phyloP scores from a whole-genome alignment of 2,888 invertebrate genomes.

The Rapana venosa region DNA sequence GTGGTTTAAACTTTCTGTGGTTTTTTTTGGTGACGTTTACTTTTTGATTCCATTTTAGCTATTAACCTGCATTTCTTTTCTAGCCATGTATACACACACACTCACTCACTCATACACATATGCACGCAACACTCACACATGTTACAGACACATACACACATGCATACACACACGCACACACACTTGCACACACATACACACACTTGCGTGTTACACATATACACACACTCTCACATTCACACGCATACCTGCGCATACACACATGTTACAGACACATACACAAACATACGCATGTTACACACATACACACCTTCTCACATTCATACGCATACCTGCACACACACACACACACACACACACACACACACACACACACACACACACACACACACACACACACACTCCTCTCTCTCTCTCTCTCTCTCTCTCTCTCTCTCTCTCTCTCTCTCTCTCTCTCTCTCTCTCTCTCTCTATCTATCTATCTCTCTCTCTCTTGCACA shows the following conservation, averaged over 20 bases:
- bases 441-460: too few species aligned
- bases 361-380: background rate
- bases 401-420: background rate
- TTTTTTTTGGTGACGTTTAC: too few species aligned
- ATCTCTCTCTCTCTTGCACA: too few species aligned
- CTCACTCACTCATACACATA: background rate
- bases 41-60: too few species aligned
- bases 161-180: background rate
- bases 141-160: background rate
- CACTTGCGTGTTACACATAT: background rate
- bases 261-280: slow-evolving; percentile 10
- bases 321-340: slow-evolving; percentile 1
- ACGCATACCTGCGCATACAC: background rate
- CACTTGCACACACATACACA: background rate
- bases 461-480: too few species aligned
- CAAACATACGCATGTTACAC: slow-evolving; percentile 11
- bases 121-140: background rate
- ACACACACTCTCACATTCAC: background rate
- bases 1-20: too few species aligned
- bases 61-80: too few species aligned
- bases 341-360: slow-evolving; percentile 26
- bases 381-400: slow-evolving; percentile 6
- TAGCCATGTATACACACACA: background rate
- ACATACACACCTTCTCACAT: background rate
- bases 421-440: too few species aligned